Base-by-base conservation (phyloP, 2,113 vertebrate genomes). In the Reinhardtius hippoglossoides region DNA sequence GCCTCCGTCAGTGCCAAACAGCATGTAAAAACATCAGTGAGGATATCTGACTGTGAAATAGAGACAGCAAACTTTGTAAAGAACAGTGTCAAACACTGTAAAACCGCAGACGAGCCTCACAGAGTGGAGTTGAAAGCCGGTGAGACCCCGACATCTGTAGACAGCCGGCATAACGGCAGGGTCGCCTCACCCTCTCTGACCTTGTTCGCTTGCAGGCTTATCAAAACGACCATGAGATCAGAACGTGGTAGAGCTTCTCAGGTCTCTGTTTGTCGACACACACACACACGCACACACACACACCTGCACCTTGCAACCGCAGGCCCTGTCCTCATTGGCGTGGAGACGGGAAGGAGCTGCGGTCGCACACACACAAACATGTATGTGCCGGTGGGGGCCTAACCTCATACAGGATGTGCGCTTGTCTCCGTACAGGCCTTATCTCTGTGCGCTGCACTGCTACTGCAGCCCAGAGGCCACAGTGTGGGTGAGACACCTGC, bases 321-420 rank as follows among this genome's bases (percentile, higher is more conserved):
- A 92, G 88, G 83, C 84, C 71, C 70, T 83, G 91, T 92, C 90
- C 90, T 84, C 86, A 80, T 88, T 89, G 92, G 91, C 74, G 84
- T 92, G 88, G 88, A 89, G 84, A 92, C 84, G 77, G 75, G 76
- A 89, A 85, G 85, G 73, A 64, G 81, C 82, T 92, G 92, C 68
- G 89, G 92, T 83, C 78, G 55, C 76, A 85, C 21, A 57, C 77
- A 73, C 75, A 67, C 69, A 81, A 67, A 65, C 74, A 67, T 62
- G 87, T 78, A 82, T 74, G 74, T 63, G 55, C 71, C 70, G 69
- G 74, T 88, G 86, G 87, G 86, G 91, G 85, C 87, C 88, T 92
- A 91, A 94, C 92, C 92, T 92, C 92, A 90, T 86, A 91, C 93
- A 94, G 94, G 94, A 95, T 92, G 91, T 89, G 71, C 82, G 92